Conservation (phyloP, 2,797 vertebrate genomes). For the Alfaro cultratus region DNA sequence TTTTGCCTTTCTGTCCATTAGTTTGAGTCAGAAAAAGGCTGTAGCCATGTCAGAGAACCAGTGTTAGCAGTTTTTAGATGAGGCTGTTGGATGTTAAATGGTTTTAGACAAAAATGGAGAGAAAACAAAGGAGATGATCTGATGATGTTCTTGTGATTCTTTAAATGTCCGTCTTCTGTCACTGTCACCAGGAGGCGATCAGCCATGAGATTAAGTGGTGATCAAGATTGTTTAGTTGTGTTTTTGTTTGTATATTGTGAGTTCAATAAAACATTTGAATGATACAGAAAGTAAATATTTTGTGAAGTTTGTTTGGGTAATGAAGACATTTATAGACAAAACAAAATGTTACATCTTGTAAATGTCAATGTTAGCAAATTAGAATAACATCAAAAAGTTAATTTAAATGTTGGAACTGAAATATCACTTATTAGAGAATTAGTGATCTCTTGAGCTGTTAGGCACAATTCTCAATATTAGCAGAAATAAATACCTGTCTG, state of each 20-base stretch:
- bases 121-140: not conserved
- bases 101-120: not conserved
- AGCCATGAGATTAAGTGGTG: not conserved
- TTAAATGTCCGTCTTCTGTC: not conserved
- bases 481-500: not conserved
- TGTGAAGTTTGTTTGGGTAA: not conserved
- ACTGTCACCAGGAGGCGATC: not conserved
- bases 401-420: not conserved
- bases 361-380: not conserved
- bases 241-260: conserved; percentile 24
- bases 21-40: conserved; percentile 47
- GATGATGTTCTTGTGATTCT: not conserved
- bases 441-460: not conserved
- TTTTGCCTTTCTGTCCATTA: conserved; percentile 52
- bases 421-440: not conserved
- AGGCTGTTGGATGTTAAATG: not conserved
- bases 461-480: not conserved
- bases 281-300: not conserved
- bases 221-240: conserved; percentile 22
- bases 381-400: not conserved
- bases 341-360: not conserved
- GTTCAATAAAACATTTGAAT: conserved; percentile 58
- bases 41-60: conserved; percentile 42
- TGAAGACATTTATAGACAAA: not conserved
- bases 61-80: not conserved